These are phyloP conservation scores for Isurus oxyrinchus DNA, from an alignment of 2,113 vertebrate genomes.

Conservation along the genomic window DNA sequence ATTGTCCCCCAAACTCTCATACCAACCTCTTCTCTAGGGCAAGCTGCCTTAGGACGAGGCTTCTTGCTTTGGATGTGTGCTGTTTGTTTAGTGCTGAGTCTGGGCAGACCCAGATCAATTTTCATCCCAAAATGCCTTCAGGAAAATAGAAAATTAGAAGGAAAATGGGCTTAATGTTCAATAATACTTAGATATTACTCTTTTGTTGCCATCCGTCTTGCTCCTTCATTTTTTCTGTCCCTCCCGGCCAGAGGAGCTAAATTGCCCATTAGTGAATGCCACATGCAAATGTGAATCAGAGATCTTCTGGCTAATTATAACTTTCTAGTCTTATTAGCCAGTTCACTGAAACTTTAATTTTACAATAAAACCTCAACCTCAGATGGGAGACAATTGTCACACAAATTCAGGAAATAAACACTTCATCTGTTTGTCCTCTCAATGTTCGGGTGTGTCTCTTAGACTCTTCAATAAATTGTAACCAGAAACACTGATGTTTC, in stretches of 20 bases:
- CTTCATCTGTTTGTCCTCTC: neutral
- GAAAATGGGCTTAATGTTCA: too few relatives aligned
- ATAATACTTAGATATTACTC: neutral
- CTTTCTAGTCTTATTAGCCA: neutral
- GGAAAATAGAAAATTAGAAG: neutral
- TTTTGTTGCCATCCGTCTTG: neutral
- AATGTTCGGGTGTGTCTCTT: neutral
- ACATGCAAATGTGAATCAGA: neutral
- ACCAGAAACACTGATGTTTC: neutral
- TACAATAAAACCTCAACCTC: neutral
- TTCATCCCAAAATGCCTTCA: neutral
- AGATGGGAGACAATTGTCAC: neutral
- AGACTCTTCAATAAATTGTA: neutral
- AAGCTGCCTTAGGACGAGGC: neutral
- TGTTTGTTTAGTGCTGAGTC: neutral
- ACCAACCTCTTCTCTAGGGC: too few relatives aligned
- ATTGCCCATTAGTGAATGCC: neutral
- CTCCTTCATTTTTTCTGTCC: neutral
- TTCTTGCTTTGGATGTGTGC: neutral
- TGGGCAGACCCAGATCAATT: neutral
- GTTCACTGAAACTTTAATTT: neutral
- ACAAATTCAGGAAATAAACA: neutral
- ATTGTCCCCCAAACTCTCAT: neutral
- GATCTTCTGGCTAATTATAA: neutral
- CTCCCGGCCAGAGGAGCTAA: neutral